phyloP scores from a whole-genome alignment of 2,888 invertebrate genomes.

The Smittia aterrima region DNA sequence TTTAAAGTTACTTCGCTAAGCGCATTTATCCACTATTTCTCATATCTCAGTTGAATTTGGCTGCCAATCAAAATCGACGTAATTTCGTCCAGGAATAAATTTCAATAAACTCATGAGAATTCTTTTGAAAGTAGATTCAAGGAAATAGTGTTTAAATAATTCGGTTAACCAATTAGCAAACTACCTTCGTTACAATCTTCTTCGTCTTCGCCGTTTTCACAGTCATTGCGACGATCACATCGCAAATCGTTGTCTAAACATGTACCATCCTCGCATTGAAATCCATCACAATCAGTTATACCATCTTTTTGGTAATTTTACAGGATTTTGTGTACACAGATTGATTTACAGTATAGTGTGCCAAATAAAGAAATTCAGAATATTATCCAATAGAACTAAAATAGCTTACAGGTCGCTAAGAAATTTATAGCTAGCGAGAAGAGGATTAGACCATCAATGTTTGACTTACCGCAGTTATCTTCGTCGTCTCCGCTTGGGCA shows the following conservation, averaged over 20 bases:
- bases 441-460: background rate
- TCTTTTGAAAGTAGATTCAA: too few species aligned
- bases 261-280: conserved; percentile 60
- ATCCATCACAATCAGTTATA: conserved; percentile 52
- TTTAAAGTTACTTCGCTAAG: conserved; percentile 44
- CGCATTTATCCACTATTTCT: background rate
- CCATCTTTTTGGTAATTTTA: conserved; percentile 21
- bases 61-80: conserved; percentile 19
- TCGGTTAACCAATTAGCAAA: conserved; percentile 41
- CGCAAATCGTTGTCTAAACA: conserved; percentile 58
- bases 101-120: too few species aligned
- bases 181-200: conserved; percentile 58
- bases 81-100: too few species aligned
- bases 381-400: background rate
- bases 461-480: conserved; percentile 45
- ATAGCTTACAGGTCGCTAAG: background rate
- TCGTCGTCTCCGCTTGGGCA: conserved; percentile 53
- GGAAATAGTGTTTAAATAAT: conserved; percentile 37
- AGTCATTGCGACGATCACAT: conserved; percentile 59
- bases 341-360: background rate
- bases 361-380: background rate
- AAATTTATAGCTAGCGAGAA: background rate
- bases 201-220: conserved; percentile 64
- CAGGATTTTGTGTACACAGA: conserved; percentile 42
- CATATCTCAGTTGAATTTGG: conserved; percentile 5